A percentile compares a stretch with the other conserved stretches of the same genome.
Evolutionary conservation across 1,140 invertebrate genomes (phyloP).

Genomic region (Anastrepha obliqua): DNA sequence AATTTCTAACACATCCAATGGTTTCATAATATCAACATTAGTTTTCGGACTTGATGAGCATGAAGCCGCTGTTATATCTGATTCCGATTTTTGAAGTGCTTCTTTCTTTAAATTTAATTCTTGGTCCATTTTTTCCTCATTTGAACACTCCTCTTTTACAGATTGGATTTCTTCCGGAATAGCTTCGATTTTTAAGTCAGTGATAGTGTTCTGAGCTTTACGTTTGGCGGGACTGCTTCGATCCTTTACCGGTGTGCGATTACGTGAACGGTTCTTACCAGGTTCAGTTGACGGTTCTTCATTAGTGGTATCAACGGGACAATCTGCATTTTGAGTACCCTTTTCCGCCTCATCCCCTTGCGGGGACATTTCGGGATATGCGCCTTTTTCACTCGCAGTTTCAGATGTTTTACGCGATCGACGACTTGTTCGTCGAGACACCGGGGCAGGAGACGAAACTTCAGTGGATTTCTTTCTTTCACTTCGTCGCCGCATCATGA

Average conservation of each 20-base stretch:
- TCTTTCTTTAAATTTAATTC: background rate
- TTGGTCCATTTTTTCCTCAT: background rate
- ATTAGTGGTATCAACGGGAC: slow-evolving; percentile 56
- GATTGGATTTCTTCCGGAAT: slow-evolving; percentile 55
- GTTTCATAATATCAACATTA: slow-evolving; percentile 21
- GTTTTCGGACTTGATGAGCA: slow-evolving; percentile 32
- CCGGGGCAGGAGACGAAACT: slow-evolving; percentile 64
- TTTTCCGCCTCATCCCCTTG: slow-evolving; percentile 65
- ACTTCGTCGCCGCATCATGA: slow-evolving; percentile 69
- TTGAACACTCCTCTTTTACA: background rate
- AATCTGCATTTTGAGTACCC: slow-evolving; percentile 60
- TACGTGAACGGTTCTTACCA: slow-evolving; percentile 50
- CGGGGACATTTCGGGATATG: slow-evolving; percentile 59
- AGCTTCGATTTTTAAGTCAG: slow-evolving; percentile 20
- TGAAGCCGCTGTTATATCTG: background rate
- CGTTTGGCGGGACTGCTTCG: slow-evolving; percentile 45
- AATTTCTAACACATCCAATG: slow-evolving; percentile 21
- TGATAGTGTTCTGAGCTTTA: slow-evolving; percentile 31
- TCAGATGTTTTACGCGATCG: slow-evolving; percentile 60
- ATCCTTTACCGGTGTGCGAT: slow-evolving; percentile 54
- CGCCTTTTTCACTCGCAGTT: slow-evolving; percentile 53
- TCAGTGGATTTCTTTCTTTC: slow-evolving; percentile 71
- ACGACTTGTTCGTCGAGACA: slow-evolving; percentile 62
- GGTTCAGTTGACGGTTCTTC: slow-evolving; percentile 33
- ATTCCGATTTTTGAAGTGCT: background rate